Base-by-base conservation (phyloP, 2,797 vertebrate genomes). In the Pelobates cultripes region DNA sequence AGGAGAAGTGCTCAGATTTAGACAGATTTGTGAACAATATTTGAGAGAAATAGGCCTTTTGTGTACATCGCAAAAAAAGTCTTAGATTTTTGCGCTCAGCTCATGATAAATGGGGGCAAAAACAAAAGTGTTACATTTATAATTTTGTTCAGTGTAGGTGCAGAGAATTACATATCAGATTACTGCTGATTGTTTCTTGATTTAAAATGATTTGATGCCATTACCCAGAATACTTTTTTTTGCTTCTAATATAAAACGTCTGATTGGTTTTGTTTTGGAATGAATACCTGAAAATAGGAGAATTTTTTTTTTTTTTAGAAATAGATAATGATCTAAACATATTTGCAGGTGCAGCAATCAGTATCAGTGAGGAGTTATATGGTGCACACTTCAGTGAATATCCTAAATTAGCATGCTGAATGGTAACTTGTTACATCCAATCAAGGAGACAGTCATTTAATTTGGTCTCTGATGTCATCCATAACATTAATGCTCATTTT, bases 351-450 rank as follows among this genome's bases (percentile, higher is more conserved):
- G 66, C 80, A 43, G 61, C 70, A 73, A 83, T 83, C 77, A 69
- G 64, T 43, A 73, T 70, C 57, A 73, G 43, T 43, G 6, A 68
- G 9, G 64, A 42, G 43, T 73, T 83, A 61, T 28, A n/a, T 53
- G 60, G 69, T 77, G 15, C 43, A 67, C n/a, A 51, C 45, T 64
- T 64, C 61, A 40, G 2, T 64, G 61, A n/a, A 10, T 10, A 40
- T 64, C n/a, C n/a, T 40, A 78, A 57, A 81, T 78, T 74, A 78
- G 64, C 75, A 78, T 83, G 57, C 69, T 69, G n/a, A 73, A 78
- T 75, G 51, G 64, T 41, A 63, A 63, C 57, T 3, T 44, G 51
- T 57, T 73, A 28, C 55, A 44, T 63, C 15, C 57, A 78, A 74
- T 83, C 71, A 63, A 14, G 28, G 41, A 81, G 42, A 76, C 73